A percentile compares a stretch with the other conserved stretches of the same genome.
phyloP scores from a whole-genome alignment of 2,888 invertebrate genomes.

The Drosophila robusta region DNA sequence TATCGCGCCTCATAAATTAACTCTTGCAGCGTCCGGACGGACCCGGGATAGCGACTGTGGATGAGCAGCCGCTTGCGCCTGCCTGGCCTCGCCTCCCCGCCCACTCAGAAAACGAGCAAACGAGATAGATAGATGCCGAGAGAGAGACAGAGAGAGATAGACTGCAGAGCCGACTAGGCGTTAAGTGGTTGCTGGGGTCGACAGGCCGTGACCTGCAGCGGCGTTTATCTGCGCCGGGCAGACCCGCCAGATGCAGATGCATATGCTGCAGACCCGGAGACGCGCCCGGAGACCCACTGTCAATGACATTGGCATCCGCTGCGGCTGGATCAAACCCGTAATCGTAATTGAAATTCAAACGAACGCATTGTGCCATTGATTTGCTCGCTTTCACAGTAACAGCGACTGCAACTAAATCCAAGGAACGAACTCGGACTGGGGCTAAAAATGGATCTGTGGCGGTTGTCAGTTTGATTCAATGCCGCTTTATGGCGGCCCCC shows the following conservation, averaged over 20 bases:
- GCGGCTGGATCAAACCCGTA: constrained; percentile 17
- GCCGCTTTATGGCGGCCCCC: constrained; percentile 13
- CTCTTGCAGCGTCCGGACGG: constrained; percentile 67
- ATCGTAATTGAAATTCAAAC: constrained; percentile 47
- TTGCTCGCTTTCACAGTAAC: constrained; percentile 17
- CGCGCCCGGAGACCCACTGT: constrained; percentile 38
- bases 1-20: constrained; percentile 83
- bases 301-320: constrained; percentile 65
- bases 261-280: constrained; percentile 23
- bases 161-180: constrained; percentile 26
- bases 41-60: constrained; percentile 23
- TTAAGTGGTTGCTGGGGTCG: constrained; percentile 59
- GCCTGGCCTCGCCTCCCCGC: constrained; percentile 6
- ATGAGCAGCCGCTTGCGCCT: constrained; percentile 29
- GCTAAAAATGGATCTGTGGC: constrained; percentile 30
- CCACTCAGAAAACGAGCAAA: constrained; percentile 12
- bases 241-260: constrained; percentile 11
- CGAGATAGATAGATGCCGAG: constrained; percentile 17
- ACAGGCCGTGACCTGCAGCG: constrained; percentile 40
- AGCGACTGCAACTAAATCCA: constrained; percentile 3
- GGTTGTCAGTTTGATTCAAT: constrained; percentile 50
- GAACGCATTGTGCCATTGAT: constrained; percentile 39
- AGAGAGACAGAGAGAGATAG: constrained; percentile 1
- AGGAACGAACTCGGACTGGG: constrained; percentile 1
- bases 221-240: constrained; percentile 52